phyloP scores from a whole-genome alignment of 1,140 invertebrate genomes.

The Onthophagus taurus region DNA sequence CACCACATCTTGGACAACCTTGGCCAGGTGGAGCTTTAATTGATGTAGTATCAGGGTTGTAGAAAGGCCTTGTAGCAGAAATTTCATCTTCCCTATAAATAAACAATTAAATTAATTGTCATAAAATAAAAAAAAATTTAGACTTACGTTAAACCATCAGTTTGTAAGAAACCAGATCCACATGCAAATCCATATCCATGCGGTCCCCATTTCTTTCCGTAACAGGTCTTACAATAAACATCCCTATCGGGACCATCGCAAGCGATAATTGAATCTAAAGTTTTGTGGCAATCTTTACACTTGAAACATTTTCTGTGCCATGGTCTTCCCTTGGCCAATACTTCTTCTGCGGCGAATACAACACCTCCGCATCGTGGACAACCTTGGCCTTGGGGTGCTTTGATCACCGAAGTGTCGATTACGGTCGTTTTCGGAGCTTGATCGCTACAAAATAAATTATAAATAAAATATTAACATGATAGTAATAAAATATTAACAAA shows the following conservation, averaged over 20 bases:
- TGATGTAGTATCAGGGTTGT: slow-evolving; percentile 75
- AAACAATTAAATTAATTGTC: neutral
- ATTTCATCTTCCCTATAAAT: slow-evolving; percentile 67
- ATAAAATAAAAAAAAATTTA: neutral
- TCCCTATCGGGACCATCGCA: slow-evolving; percentile 84
- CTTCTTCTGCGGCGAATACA: slow-evolving; percentile 84
- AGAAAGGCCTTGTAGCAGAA: slow-evolving; percentile 61
- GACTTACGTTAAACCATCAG: slow-evolving; percentile 75
- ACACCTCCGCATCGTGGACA: slow-evolving; percentile 84
- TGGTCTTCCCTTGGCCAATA: slow-evolving; percentile 76
- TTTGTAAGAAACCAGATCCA: slow-evolving; percentile 87
- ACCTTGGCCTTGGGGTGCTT: slow-evolving; percentile 73
- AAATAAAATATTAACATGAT: no score
- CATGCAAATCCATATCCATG: slow-evolving; percentile 92
- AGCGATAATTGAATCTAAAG: slow-evolving; percentile 86
- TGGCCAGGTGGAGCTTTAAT: slow-evolving; percentile 80
- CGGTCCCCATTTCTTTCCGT: slow-evolving; percentile 87
- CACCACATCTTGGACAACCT: slow-evolving; percentile 84
- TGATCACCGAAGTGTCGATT: slow-evolving; percentile 69
- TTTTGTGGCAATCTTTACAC: slow-evolving; percentile 86
- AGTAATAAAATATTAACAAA: no score
- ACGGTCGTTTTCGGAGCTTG: slow-evolving; percentile 61
- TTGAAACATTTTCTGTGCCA: slow-evolving; percentile 99
- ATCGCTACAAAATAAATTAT: slow-evolving; percentile 46
- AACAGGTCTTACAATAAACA: slow-evolving; percentile 90